phyloP scores from a whole-genome alignment of 2,888 invertebrate species.

The Caenorhabditis angaria region DNA sequence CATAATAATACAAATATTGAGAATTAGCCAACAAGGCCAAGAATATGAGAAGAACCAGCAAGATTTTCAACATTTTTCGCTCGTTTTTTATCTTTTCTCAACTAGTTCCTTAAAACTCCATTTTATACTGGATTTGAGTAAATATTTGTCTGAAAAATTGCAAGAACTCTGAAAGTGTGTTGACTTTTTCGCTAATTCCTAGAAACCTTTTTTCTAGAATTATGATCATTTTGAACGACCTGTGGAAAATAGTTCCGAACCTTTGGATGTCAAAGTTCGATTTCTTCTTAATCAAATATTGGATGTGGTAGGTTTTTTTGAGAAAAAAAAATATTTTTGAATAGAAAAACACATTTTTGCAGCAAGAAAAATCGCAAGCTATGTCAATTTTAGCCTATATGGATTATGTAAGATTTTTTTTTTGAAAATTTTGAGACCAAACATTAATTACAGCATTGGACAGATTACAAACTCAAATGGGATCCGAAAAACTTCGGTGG shows the following conservation, averaged over 20 bases:
- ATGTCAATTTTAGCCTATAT: conserved; percentile 58
- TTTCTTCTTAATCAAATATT: conserved; percentile 57
- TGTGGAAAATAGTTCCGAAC: conserved; percentile 48
- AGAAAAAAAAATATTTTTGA: background rate
- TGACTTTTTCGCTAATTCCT: too few relatives aligned
- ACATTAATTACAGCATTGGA: conserved; percentile 51
- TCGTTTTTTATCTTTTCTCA: background rate
- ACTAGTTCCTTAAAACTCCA: background rate
- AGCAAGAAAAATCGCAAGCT: conserved; percentile 61
- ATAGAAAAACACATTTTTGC: conserved; percentile 5
- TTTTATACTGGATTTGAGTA: background rate
- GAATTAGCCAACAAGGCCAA: background rate
- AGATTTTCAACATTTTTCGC: background rate
- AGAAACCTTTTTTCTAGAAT: conserved; percentile 37
- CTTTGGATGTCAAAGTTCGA: conserved; percentile 57
- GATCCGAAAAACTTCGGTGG: conserved; percentile 55
- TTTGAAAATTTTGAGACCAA: background rate
- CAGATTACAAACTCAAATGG: conserved; percentile 58
- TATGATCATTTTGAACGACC: conserved; percentile 60
- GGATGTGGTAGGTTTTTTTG: conserved; percentile 44
- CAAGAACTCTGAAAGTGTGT: background rate
- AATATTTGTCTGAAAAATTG: background rate
- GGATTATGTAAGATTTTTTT: conserved; percentile 48
- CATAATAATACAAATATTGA: too few relatives aligned
- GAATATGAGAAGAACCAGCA: background rate